These are phyloP conservation scores for Barnardius zonarius DNA, from an alignment of 2,113 vertebrate species.

Conservation along the genomic window DNA sequence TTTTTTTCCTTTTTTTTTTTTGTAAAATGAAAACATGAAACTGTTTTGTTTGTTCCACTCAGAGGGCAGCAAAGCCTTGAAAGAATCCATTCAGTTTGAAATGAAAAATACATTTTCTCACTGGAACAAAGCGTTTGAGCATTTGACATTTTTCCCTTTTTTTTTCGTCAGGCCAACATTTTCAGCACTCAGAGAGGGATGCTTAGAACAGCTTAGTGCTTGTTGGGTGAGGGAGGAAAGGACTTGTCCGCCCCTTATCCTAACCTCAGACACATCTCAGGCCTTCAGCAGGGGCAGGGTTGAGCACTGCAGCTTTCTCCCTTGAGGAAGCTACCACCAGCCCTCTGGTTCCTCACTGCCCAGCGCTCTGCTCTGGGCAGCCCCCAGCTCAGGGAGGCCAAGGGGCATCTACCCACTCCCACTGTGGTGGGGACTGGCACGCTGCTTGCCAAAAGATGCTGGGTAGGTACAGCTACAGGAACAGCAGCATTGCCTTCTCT, in stretches of 20 bases:
- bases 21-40: background rate
- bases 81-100: slow-evolving; percentile 8
- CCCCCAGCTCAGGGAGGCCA: background rate
- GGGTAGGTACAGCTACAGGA: rapidly evolving
- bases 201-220: background rate
- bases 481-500: background rate
- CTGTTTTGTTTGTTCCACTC: background rate
- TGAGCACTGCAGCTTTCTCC: background rate
- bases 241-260: background rate
- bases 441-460: background rate
- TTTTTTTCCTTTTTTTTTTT: background rate
- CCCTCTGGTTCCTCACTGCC: background rate
- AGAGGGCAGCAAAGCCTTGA: background rate
- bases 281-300: background rate
- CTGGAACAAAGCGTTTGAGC: background rate
- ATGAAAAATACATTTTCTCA: slow-evolving; percentile 4
- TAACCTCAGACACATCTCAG: rapidly evolving
- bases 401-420: background rate
- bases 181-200: background rate
- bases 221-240: background rate
- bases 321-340: background rate
- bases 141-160: background rate
- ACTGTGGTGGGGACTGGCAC: rapidly evolving
- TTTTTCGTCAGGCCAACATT: background rate
- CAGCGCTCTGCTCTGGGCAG: background rate